A percentile compares a stretch with the other conserved stretches of the same genome.
These are phyloP conservation scores for Metacarcinus magister DNA, from an alignment of 2,888 invertebrate genomes.

Conservation along the genomic window DNA sequence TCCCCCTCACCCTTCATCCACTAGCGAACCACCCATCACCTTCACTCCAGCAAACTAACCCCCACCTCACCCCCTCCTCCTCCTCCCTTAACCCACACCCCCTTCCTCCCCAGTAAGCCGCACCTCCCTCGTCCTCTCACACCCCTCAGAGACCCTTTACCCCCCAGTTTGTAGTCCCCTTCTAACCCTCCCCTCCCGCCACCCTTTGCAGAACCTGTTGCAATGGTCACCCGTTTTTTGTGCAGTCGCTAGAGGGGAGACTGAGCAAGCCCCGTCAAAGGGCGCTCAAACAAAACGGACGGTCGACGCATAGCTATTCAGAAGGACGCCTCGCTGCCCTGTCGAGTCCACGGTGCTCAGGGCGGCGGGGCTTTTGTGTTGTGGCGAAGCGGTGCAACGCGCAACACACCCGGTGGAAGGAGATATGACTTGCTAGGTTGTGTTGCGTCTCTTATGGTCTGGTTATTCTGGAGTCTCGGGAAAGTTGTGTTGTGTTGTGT, in stretches of 20 bases:
- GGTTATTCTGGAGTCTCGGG: neutral
- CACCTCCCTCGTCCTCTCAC: neutral
- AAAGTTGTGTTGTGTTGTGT: neutral
- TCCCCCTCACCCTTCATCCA: neutral
- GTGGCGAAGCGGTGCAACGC: neutral
- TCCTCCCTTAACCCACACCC: neutral
- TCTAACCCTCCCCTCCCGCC: neutral
- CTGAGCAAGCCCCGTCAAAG: conserved; percentile 21
- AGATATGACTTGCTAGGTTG: neutral
- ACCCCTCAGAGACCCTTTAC: neutral
- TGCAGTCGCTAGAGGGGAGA: conserved; percentile 22
- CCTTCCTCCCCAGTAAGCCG: neutral
- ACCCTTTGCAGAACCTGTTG: conserved; percentile 66
- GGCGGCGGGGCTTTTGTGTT: neutral
- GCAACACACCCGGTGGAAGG: neutral
- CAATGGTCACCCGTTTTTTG: conserved; percentile 29
- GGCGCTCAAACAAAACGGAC: conserved; percentile 38
- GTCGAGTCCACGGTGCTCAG: neutral
- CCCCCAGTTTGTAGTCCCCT: neutral
- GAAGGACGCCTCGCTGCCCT: conserved; percentile 18
- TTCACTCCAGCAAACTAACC: neutral
- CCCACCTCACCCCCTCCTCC: neutral
- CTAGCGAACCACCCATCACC: neutral
- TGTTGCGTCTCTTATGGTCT: neutral
- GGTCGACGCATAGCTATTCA: neutral